Base-by-base conservation (phyloP, 2,113 vertebrate species). In the Cephalopterus ornatus region DNA sequence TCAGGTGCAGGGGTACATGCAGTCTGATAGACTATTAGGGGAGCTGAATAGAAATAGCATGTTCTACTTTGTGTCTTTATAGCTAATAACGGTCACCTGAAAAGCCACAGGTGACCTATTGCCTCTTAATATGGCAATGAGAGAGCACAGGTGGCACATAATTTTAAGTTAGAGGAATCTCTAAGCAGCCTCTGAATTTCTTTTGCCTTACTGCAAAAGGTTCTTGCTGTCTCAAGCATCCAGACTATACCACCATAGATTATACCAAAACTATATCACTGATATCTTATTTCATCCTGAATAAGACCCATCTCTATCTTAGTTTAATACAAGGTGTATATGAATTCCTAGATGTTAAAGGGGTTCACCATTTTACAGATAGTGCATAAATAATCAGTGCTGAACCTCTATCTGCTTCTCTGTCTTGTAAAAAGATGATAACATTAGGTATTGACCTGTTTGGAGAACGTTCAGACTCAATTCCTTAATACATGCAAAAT, bases 11-110 rank as follows among this genome's bases (percentile, higher is more conserved):
- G 53, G 71, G 8, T 79, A 68, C 14, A 21, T 66, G 53, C 26
- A 85, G 76, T 90, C 62, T 94, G 85, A 95, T 86, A 71, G 68
- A 74, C 22, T 85, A 47, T 92, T 75, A 85, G 71, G 46, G 55
- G 55, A 92, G 83, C 44, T 80, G 78, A 93, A 94, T 92, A 91
- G 74, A 88, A 94, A 14, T 47, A 37, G 19, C 21, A 77, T 53
- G 7, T 58, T 78, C 33, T 67, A 14, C 12, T 76, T 61, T 67
- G 9, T 52, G 33, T n/a, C 44, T 79, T 67, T 50, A 10, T 56
- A n/a, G 3, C 6, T 41, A 74, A 20, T 50, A 55, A 50, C 19
- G 85, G 16, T 21, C 22, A 72, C 30, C 28, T 82, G 58, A 74
- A 81, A 53, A 67, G 8, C 30, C 58, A 37, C 21, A 50, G n/a